Evolutionary conservation across 2,888 invertebrate genomes (phyloP), one percentile per base, ranked within the genome.

Genomic region (Parnassius mnemosyne): DNA sequence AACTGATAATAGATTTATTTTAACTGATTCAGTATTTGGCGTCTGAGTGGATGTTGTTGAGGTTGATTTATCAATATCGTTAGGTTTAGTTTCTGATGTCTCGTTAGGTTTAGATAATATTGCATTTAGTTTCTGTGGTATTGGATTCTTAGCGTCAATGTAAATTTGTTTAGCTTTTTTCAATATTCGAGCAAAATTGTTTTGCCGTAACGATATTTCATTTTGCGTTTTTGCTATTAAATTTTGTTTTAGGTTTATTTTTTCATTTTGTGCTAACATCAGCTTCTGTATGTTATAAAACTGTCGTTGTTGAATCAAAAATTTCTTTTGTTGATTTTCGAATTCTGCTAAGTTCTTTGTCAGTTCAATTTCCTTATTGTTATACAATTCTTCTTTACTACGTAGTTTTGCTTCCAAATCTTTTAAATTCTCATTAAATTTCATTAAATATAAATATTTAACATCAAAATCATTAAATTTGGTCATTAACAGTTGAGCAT

Each of bases 221-320:
- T 78, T 84, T 65, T 90, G 90, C 0, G 85, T 83, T 70, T 85
- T 88, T 0, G 85, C 81, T 63, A 91, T 90, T 1, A 78, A 42
- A 53, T 78, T 84, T 55, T 90, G 90, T 66, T 85, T 89, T 0
- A 71, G 51, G 49, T 83, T 89, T 2, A 90, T 85, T 60, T 85
- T 88, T 58, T 89, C 88, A 10, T 89, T 90, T 61, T 90, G 89
- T 1, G 80, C 76, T 2, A 90, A 60, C 80, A 90, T 84, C 1
- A 85, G 49, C 65, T 85, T 88, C 49, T 91, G 90, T 56, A 89
- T 79, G 7, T 78, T 80, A 54, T 84, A 89, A 71, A 91, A 90
- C 43, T 89, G 86, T 34, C 77, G 73, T 61, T 91, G 90, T 60
- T 89, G 90, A 0, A 73, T 68, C 44, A 88, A 71, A 65, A 91